A percentile compares a stretch with the other conserved stretches of the same genome.
Conservation (phyloP, 2,113 vertebrate genomes). For the Tychaedon coryphoeus region DNA sequence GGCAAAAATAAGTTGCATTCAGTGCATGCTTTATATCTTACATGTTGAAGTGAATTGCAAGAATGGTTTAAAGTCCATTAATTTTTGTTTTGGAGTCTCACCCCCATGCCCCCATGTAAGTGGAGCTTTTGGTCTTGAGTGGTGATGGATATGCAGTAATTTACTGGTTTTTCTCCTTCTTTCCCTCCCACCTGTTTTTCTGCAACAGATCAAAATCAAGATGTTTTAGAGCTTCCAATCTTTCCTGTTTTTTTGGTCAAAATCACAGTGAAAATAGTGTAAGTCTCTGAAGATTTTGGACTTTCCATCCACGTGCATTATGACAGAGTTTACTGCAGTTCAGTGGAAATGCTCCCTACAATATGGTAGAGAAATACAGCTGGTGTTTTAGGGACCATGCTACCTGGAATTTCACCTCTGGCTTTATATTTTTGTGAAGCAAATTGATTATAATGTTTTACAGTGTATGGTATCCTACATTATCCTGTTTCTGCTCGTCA, state of each 20-base stretch:
- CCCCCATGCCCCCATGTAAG: accelerated
- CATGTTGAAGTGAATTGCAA: neutral
- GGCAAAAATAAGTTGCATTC: neutral
- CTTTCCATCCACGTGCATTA: neutral
- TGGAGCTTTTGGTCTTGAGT: neutral
- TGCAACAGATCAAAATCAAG: neutral
- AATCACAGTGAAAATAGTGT: neutral
- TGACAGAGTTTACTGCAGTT: neutral
- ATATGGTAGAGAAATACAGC: neutral
- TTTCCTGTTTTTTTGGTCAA: neutral
- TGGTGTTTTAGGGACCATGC: neutral
- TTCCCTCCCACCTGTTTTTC: neutral
- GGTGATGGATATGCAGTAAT: neutral
- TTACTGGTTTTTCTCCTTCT: neutral
- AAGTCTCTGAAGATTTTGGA: neutral
- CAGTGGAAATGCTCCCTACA: neutral
- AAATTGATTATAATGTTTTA: neutral
- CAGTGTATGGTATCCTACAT: neutral
- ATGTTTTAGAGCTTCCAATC: neutral
- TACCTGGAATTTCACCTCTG: neutral
- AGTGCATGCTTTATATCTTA: neutral
- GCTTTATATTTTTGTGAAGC: neutral
- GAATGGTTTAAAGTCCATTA: neutral
- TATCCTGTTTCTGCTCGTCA: neutral
- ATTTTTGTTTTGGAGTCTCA: neutral